phyloP scores from a whole-genome alignment of 2,888 invertebrate species.

The Drosophila silvestris region DNA sequence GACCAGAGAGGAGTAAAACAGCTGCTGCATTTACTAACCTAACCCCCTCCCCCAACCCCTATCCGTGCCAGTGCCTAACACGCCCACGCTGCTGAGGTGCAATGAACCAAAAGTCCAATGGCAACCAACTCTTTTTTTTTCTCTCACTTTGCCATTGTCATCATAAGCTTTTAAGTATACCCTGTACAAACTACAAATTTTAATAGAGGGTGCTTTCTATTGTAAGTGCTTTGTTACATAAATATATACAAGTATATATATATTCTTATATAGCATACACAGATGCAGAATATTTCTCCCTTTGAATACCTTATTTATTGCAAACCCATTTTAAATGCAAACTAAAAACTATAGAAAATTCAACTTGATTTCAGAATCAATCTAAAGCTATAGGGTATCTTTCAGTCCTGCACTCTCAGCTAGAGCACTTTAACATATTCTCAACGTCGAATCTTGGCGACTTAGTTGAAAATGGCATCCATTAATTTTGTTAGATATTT shows the following conservation, averaged over 20 bases:
- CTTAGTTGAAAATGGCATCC: slow-evolving; percentile 40
- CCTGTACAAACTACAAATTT: background rate
- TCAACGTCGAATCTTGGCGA: background rate
- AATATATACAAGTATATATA: background rate
- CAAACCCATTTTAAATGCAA: background rate
- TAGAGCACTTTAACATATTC: background rate
- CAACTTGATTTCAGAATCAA: background rate
- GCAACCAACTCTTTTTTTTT: slow-evolving; percentile 44
- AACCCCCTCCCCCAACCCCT: background rate
- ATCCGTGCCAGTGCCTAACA: background rate
- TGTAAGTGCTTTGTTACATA: background rate
- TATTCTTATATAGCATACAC: accelerated
- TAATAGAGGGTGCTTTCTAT: background rate
- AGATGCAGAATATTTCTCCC: background rate
- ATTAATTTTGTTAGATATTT: slow-evolving; percentile 56
- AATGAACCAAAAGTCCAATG: slow-evolving; percentile 43
- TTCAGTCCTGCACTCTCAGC: accelerated
- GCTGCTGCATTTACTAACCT: slow-evolving; percentile 38
- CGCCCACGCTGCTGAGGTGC: slow-evolving; percentile 35
- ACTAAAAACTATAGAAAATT: background rate
- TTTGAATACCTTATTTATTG: background rate
- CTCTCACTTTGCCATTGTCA: slow-evolving; percentile 13
- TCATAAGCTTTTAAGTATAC: slow-evolving; percentile 19
- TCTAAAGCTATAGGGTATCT: background rate
- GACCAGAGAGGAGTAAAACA: slow-evolving; percentile 42